A percentile compares a stretch with the other conserved stretches of the same genome.
These are phyloP conservation scores for Selenia dentaria DNA, from an alignment of 2,888 invertebrate species.

Conservation along the genomic window DNA sequence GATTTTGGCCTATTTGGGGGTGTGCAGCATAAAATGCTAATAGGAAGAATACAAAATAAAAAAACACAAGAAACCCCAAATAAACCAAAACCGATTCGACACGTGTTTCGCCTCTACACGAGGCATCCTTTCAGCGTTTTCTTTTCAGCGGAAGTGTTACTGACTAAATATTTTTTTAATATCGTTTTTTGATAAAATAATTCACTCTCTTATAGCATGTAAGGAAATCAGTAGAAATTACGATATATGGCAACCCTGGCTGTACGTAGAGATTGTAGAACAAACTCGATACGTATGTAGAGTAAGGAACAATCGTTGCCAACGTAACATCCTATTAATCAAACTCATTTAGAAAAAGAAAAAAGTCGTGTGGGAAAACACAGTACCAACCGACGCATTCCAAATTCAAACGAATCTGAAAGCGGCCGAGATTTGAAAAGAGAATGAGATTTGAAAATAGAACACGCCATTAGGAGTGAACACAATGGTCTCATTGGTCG, in stretches of 20 bases:
- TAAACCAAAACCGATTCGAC: too few relatives aligned
- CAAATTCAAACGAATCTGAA: constrained; percentile 83
- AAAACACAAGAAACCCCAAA: too few relatives aligned
- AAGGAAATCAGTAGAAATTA: neutral
- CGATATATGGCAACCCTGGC: neutral
- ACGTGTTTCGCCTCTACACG: too few relatives aligned
- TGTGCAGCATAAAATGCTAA: too few relatives aligned
- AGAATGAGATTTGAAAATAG: constrained; percentile 84
- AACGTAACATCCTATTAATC: constrained; percentile 77
- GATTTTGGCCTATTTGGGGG: too few relatives aligned
- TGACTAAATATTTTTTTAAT: too few relatives aligned
- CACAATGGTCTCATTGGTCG: constrained; percentile 84
- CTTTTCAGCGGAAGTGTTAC: too few relatives aligned
- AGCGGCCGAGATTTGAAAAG: constrained; percentile 81
- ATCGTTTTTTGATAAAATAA: too few relatives aligned
- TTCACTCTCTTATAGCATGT: too few relatives aligned
- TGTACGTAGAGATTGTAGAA: neutral
- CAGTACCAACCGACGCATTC: constrained; percentile 75
- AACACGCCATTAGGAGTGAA: constrained; percentile 82
- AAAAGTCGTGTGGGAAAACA: constrained; percentile 80
- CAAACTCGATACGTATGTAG: constrained; percentile 18
- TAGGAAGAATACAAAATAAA: too few relatives aligned
- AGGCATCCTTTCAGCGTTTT: too few relatives aligned
- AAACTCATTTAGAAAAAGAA: constrained; percentile 77
- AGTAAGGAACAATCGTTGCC: constrained; percentile 58